Percentiles rank a stretch among this genome's conserved stretches.
These are phyloP conservation scores for Dynastes grantii DNA, from an alignment of 2,888 invertebrate species.

Conservation along the genomic window DNA sequence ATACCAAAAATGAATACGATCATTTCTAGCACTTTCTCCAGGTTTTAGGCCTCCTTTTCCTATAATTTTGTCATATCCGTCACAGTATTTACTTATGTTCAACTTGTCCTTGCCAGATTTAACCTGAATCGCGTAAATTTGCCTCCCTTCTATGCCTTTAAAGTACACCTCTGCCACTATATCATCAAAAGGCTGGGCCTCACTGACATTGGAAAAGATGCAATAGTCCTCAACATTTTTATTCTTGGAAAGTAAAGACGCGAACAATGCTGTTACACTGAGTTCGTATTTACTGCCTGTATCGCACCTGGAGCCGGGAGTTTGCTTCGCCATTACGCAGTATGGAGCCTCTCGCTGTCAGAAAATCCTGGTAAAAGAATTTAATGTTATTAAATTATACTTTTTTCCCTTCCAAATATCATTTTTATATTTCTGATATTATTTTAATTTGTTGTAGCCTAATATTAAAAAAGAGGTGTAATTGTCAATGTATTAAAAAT, in stretches of 20 bases:
- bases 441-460: too few relatives aligned
- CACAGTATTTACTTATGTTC: neutral
- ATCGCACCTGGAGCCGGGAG: too few relatives aligned
- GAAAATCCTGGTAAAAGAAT: too few relatives aligned
- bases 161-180: neutral
- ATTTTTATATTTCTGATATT: too few relatives aligned
- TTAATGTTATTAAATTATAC: too few relatives aligned
- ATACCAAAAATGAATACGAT: conserved; percentile 17
- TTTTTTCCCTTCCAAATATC: too few relatives aligned
- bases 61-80: conserved; percentile 14
- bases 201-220: neutral
- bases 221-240: neutral
- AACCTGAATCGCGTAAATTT: neutral
- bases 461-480: too few relatives aligned
- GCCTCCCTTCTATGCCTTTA: neutral
- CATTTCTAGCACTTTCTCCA: neutral
- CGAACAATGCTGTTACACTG: neutral
- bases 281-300: too few relatives aligned
- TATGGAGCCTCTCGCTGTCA: too few relatives aligned
- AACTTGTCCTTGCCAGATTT: neutral
- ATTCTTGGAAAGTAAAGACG: neutral
- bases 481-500: too few relatives aligned
- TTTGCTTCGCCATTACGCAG: too few relatives aligned
- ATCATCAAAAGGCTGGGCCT: conserved; percentile 9
- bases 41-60: neutral